These are phyloP conservation scores for Prochilodus magdalenae DNA, from an alignment of 2,113 vertebrate genomes.

Conservation along the genomic window DNA sequence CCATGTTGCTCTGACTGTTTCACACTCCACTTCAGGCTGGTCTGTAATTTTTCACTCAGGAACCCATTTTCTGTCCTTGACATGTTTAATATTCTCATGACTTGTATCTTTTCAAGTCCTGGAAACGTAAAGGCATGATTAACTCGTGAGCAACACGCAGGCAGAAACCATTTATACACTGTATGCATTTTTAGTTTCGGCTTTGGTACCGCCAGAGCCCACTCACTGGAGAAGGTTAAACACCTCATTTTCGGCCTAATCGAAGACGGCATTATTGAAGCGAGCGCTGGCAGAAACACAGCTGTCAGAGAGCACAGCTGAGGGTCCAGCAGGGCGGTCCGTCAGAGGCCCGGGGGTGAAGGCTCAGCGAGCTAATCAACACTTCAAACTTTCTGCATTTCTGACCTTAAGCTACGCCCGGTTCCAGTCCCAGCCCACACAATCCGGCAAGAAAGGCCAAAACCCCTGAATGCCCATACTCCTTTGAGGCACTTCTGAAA, in stretches of 20 bases:
- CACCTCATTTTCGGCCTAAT: constrained; percentile 21
- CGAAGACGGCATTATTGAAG: constrained; percentile 8
- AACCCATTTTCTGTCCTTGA: neutral
- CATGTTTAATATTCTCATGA: neutral
- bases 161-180: neutral
- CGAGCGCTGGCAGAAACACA: neutral
- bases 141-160: neutral
- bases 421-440: constrained; percentile 43
- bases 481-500: constrained; percentile 59
- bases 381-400: constrained; percentile 46
- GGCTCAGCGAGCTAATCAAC: constrained; percentile 48
- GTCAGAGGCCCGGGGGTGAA: constrained; percentile 14
- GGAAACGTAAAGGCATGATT: constrained; percentile 4
- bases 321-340: neutral
- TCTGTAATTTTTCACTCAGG: neutral
- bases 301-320: neutral
- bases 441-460: constrained; percentile 44
- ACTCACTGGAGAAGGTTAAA: constrained; percentile 11
- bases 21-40: neutral
- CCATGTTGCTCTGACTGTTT: neutral
- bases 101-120: neutral
- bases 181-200: neutral
- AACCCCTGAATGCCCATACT: constrained; percentile 38
- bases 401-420: constrained; percentile 41
- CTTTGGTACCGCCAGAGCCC: neutral